phyloP scores from a whole-genome alignment of 2,797 vertebrate species.

The Cirrhinus molitorella region DNA sequence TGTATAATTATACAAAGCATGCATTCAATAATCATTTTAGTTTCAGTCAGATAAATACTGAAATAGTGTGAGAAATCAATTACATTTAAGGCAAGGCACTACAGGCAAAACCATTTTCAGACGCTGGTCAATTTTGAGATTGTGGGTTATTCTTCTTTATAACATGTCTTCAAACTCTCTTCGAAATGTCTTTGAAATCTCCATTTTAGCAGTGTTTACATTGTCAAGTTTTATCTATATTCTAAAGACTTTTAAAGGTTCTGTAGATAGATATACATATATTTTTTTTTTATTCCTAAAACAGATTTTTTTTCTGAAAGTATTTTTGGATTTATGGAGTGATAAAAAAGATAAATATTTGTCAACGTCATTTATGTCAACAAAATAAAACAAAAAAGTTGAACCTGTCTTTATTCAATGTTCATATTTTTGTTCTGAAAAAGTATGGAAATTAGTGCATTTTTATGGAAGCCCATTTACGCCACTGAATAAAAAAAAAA shows the following conservation, averaged over 20 bases:
- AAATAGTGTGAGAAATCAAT: not conserved
- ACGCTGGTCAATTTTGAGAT: not conserved
- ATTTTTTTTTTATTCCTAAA: not conserved
- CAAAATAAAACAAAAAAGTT: not conserved
- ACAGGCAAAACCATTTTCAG: not conserved
- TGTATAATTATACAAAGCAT: conserved; percentile 65
- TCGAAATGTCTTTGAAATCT: too few species aligned
- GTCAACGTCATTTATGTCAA: not conserved
- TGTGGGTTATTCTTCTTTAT: not conserved
- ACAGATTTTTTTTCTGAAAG: not conserved
- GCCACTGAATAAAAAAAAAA: too few species aligned
- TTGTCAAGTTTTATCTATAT: not conserved
- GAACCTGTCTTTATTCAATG: not conserved
- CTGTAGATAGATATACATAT: not conserved
- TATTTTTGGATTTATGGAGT: not conserved
- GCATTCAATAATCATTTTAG: not conserved
- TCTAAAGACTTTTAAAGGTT: not conserved
- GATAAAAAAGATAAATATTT: not conserved
- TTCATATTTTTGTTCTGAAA: not conserved
- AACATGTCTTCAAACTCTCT: not conserved
- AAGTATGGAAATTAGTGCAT: too few species aligned
- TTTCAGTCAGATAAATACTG: not conserved
- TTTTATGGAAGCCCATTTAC: too few species aligned
- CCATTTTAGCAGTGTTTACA: not conserved
- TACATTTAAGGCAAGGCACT: not conserved